Base-by-base conservation (phyloP, 2,113 vertebrate genomes). In the Myocastor coypus region DNA sequence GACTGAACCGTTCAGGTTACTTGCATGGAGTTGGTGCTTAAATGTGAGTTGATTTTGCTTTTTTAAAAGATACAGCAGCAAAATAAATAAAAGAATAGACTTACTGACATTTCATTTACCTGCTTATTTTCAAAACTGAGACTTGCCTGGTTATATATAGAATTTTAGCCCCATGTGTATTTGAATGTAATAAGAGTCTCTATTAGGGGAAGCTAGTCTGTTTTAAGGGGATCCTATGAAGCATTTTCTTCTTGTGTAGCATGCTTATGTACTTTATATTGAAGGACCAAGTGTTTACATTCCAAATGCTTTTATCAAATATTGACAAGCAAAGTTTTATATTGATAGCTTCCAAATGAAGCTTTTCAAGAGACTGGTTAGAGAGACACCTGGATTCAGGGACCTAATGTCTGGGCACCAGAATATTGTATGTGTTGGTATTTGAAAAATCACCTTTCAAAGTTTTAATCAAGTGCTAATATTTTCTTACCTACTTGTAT, bases 1-100 rank as follows among this genome's bases (percentile, higher is more conserved):
- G 97, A 94, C 97, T 97, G 95, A 97, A 92, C 97, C 90, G 97
- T 92, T 97, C 97, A 98, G 97, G 97, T 97, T 97, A 97, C 97
- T 98, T 98, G 97, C 97, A 97, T 97, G 97, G 97, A 98, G 97
- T 98, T 98, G 97, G 97, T 98, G 97, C 97, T 97, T 97, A 97
- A 97, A 97, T 97, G 97, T 98, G 97, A 97, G 97, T 98, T 97
- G 95, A 95, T 97, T 98, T 97, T 98, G 96, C 92, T 98, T 98
- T 97, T 96, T 96, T 97, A 98, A 98, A 98, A 97, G 95, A 97
- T 97, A 97, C 88, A 91, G 95, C 95, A 97, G 96, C 95, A 94
- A 97, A 96, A 97, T 91, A 97, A 94, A 92, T 63, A 34, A 63
- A 92, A 92, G 80, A 87, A 80, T 63, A 89, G 89, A 87, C 87